A percentile compares a stretch with the other conserved stretches of the same genome.
Evolutionary conservation across 2,888 invertebrate species (phyloP).

Genomic region (Cordilura impudica): DNA sequence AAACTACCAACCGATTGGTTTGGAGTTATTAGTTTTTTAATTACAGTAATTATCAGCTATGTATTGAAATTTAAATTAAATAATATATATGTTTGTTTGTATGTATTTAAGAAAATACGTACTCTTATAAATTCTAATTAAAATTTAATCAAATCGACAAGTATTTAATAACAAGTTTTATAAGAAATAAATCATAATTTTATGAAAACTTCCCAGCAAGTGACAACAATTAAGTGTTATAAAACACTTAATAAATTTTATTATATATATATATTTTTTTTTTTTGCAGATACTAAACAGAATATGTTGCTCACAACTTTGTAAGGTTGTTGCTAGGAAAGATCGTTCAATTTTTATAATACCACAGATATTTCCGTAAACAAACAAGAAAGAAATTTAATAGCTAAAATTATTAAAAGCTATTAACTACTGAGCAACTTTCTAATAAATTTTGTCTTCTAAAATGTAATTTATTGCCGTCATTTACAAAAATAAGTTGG

Average conservation of each 20-base stretch:
- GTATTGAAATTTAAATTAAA: neutral
- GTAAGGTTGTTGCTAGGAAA: neutral
- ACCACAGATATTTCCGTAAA: conserved; percentile 25
- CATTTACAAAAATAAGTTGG: too few species aligned
- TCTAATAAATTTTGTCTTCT: too few species aligned
- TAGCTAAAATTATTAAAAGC: too few species aligned
- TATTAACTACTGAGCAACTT: too few species aligned
- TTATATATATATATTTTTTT: neutral
- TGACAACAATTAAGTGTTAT: conserved; percentile 48
- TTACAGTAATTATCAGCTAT: conserved; percentile 14
- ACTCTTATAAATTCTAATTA: conserved; percentile 13
- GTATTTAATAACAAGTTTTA: conserved; percentile 33
- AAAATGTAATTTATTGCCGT: too few species aligned
- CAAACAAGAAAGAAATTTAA: too few species aligned
- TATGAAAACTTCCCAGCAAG: conserved; percentile 17
- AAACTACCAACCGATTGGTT: neutral
- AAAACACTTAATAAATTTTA: conserved; percentile 35
- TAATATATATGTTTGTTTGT: too few species aligned
- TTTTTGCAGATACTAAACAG: neutral
- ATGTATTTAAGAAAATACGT: conserved; percentile 24
- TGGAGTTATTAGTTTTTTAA: conserved; percentile 1
- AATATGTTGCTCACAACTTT: neutral
- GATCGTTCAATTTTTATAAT: neutral
- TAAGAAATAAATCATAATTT: conserved; percentile 44
- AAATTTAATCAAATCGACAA: conserved; percentile 37